Evolutionary conservation across 2,888 invertebrate genomes (phyloP), one percentile per base, ranked within the genome.

Genomic region (Blastobasis lacticolella): DNA sequence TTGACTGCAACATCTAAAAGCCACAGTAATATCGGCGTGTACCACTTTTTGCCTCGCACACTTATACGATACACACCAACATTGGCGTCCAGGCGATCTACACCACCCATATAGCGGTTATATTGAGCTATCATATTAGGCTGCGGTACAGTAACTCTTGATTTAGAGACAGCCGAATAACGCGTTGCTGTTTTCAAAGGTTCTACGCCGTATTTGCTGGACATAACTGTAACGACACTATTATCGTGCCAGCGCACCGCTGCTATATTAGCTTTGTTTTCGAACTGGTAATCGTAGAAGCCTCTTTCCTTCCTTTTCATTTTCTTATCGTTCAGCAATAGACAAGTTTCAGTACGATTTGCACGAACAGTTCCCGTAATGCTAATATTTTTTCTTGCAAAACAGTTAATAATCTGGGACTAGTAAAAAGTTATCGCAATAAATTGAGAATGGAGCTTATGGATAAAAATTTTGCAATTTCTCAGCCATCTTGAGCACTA

Each of bases 1-100:
- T 56, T 56, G 1, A 60, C 55, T 1, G 55, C 51, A 5, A 58
- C 60, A 44, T 57, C 57, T 37, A 60, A 50, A 6, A 58, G 44
- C 53, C 54, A 60, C n/a, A 57, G 47, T 38, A 58, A 4, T 6
- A 60, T 54, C 1, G 50, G 50, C 36, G 43, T 52, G 46, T 55
- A 58, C 60, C 56, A 60, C 40, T 57, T 60, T 37, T 57, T 58
- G n/a, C 56, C 56, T 45, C 58, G 52, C 0, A 60, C 6, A 48
- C n/a, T 23, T 23, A 38, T 45, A 45, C 8, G 43, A 49, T n/a
- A n/a, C n/a, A n/a, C 44, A 40, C 40, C 40, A 40, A 40, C 40
- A 40, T 40, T 40, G 40, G 40, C 40, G 8, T 40, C 40, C 40
- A 40, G 8, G 8, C 40, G 8, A 8, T 40, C 40, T 40, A 51